Evolutionary conservation across 2,797 vertebrate species (phyloP).

Genomic region (Podarcis lilfordi): DNA sequence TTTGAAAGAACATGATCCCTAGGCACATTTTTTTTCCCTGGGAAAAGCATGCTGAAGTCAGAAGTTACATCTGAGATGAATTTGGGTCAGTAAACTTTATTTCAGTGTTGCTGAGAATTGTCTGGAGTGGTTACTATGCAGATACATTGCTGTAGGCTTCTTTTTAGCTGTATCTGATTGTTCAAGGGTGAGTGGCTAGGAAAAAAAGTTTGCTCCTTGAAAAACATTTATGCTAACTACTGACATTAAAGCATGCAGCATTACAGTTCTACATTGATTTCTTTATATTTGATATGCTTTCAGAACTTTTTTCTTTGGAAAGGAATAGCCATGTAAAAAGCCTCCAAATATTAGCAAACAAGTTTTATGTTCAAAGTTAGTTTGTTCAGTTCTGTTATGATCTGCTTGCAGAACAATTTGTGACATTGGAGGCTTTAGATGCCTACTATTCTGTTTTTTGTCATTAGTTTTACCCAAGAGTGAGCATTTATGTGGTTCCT

Average conservation of each 20-base stretch:
- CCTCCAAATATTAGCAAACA: neutral
- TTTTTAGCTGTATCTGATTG: constrained; percentile 21
- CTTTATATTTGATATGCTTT: neutral
- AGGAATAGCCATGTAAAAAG: neutral
- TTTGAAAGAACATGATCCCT: constrained; percentile 19
- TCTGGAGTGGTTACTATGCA: constrained; percentile 20
- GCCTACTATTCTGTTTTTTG: neutral
- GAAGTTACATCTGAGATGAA: constrained; percentile 48
- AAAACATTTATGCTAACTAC: constrained; percentile 32
- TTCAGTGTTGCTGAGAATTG: constrained; percentile 27
- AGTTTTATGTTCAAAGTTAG: neutral
- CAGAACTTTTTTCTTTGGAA: neutral
- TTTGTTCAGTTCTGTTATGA: neutral
- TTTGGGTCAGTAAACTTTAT: constrained; percentile 54
- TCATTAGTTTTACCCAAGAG: neutral
- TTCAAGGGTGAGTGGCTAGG: constrained; percentile 38
- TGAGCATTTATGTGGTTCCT: neutral
- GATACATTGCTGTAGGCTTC: constrained; percentile 10
- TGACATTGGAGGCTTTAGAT: neutral
- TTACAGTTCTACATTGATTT: neutral
- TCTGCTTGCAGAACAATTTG: neutral
- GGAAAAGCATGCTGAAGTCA: constrained; percentile 23
- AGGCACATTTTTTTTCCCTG: constrained; percentile 44
- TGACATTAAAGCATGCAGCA: constrained; percentile 7
- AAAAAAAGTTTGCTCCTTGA: neutral